Evolutionary conservation across 2,113 vertebrate genomes (phyloP).

Genomic region (Ramphastos sulfuratus): DNA sequence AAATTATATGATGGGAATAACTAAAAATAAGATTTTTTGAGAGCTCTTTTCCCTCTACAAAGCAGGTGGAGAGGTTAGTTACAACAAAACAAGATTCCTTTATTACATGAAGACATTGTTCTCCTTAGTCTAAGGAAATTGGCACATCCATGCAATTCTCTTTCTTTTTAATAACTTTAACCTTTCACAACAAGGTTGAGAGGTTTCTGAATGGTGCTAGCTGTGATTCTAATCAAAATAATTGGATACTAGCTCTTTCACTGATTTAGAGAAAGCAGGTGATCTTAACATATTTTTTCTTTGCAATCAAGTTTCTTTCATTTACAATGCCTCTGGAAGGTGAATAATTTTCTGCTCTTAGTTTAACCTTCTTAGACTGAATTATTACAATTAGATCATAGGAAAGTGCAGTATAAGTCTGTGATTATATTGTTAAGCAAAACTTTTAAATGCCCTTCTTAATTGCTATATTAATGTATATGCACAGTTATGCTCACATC

Average conservation of each 20-base stretch:
- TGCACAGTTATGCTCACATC: neutral
- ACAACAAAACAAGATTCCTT: neutral
- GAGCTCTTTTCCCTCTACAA: neutral
- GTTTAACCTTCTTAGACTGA: neutral
- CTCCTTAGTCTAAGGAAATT: neutral
- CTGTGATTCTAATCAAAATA: slow-evolving; percentile 24
- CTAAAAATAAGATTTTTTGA: neutral
- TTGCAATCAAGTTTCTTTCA: slow-evolving; percentile 4
- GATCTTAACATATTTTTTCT: neutral
- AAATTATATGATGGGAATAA: neutral
- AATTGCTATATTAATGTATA: neutral
- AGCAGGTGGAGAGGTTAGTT: neutral
- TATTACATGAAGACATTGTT: neutral
- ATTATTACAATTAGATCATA: slow-evolving; percentile 1
- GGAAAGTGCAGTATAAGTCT: neutral
- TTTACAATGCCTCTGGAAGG: neutral
- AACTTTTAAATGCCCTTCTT: neutral
- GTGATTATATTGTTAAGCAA: neutral
- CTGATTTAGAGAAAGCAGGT: neutral
- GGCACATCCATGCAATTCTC: neutral
- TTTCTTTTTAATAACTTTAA: slow-evolving; percentile 28
- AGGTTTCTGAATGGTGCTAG: neutral
- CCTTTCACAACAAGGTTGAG: neutral
- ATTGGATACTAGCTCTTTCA: slow-evolving; percentile 20
- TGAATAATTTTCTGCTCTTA: neutral